Evolutionary conservation across 2,888 invertebrate species (phyloP).

Genomic region (Lymantria dispar): DNA sequence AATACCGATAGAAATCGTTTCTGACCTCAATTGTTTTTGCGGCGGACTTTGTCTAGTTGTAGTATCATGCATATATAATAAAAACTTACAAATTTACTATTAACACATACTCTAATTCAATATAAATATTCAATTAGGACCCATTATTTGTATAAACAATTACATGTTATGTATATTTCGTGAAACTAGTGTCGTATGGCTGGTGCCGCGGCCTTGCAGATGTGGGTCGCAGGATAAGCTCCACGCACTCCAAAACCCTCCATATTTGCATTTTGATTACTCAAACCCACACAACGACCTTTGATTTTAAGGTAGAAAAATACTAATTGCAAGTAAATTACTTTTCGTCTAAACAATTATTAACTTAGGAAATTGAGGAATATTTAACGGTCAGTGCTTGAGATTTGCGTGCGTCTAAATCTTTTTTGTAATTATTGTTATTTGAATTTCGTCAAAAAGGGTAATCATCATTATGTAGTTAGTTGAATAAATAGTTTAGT

Average conservation of each 20-base stretch:
- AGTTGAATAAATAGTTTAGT: slow-evolving; percentile 1
- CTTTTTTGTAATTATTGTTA: slow-evolving; percentile 10
- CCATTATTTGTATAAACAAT: slow-evolving; percentile 27
- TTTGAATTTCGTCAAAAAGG: not conserved
- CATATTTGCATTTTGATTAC: slow-evolving; percentile 77
- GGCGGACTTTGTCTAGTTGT: not conserved
- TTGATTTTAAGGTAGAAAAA: slow-evolving; percentile 50
- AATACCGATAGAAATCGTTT: slow-evolving; percentile 1
- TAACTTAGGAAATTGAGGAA: slow-evolving; percentile 44
- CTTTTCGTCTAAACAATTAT: slow-evolving; percentile 38
- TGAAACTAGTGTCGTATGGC: slow-evolving; percentile 48
- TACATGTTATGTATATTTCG: slow-evolving; percentile 16
- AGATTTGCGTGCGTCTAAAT: slow-evolving; percentile 29
- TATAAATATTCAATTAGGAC: slow-evolving; percentile 25
- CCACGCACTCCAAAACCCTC: slow-evolving; percentile 51
- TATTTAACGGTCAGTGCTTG: slow-evolving; percentile 43
- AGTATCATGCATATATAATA: slow-evolving; percentile 2
- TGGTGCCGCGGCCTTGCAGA: slow-evolving; percentile 68
- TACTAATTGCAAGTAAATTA: slow-evolving; percentile 67
- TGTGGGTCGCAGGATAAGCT: slow-evolving; percentile 76
- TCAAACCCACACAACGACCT: slow-evolving; percentile 36
- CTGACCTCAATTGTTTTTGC: slow-evolving; percentile 7
- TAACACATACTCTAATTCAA: slow-evolving; percentile 21
- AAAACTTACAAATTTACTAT: slow-evolving; percentile 14
- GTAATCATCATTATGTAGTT: slow-evolving; percentile 6